Base-by-base conservation (phyloP, 2,113 vertebrate genomes). In the Mesoclemmys tuberculata region DNA sequence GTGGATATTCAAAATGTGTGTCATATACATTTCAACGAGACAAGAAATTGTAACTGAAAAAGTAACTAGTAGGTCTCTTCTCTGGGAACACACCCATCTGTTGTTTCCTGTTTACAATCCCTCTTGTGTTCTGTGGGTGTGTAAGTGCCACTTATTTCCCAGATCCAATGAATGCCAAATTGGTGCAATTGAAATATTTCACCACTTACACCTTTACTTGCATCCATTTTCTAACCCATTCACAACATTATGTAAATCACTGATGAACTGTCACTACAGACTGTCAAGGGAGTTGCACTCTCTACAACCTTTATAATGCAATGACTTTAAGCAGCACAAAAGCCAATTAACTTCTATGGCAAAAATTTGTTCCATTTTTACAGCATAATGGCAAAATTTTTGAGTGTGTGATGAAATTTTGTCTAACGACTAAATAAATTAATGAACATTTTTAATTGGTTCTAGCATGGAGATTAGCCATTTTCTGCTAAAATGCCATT, bases 211-310 rank as follows among this genome's bases (percentile, higher is more conserved):
- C 22, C 9, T 16, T 91, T 89, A 71, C n/a, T 22, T 71, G 44
- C 2, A 5, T 77, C 38, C 13, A 4, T 58, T 90, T 91, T 81
- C 49, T 56, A 5, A 58, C 12, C 31, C 83, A 83, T 38, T 91
- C 49, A n/a, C 10, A 71, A n/a, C 29, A 77, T 16, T 31, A 26
- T 85, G 88, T 77, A 86, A 83, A 90, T 48, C 48, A 41, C 52
- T 71, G 41, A 3, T 71, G 80, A 64, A 1, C 80, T 74, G 80
- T 29, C 48, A 74, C 0, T 4, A 85, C 31, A 71, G 83, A 48
- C 2, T 55, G 79, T 16, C 68, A 0, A 0, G 2, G n/a, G 90
- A 86, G 52, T 71, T 9, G 52, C 0, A 0, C 41, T 68, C 35
- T 29, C 0, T 48, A 26, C 5, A 78, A 18, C 10, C 31, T 10